Evolutionary conservation across 2,797 vertebrate genomes (phyloP).

Genomic region (Fratercula arctica): DNA sequence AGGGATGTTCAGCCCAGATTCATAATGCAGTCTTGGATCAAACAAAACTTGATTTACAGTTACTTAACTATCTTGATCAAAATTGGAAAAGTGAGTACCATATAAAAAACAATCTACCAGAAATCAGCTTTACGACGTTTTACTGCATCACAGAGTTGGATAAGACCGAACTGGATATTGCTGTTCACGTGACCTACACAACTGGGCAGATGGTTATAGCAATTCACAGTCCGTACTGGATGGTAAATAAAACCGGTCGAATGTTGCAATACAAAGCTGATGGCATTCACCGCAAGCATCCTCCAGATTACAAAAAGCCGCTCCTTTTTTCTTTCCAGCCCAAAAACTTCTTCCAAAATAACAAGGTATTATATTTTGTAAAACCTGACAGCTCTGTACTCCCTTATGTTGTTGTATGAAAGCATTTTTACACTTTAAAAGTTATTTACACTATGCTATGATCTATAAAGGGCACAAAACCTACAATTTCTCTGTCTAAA

Average conservation of each 20-base stretch:
- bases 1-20: conserved; percentile 89
- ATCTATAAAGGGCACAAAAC: neutral
- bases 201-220: conserved; percentile 85
- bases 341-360: conserved; percentile 91
- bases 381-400: neutral
- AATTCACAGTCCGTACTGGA: conserved; percentile 96
- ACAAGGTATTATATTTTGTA: conserved; percentile 83
- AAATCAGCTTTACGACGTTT: conserved; percentile 92
- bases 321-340: conserved; percentile 98
- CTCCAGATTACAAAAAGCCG: conserved; percentile 90
- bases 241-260: conserved; percentile 94
- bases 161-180: conserved; percentile 89
- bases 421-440: neutral
- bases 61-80: conserved; percentile 89
- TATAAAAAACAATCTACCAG: conserved; percentile 82
- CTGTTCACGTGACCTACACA: conserved; percentile 87
- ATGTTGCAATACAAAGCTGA: conserved; percentile 98
- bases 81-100: conserved; percentile 89
- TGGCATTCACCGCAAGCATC: conserved; percentile 96
- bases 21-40: conserved; percentile 87
- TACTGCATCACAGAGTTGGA: conserved; percentile 78
- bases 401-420: neutral
- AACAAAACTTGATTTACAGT: conserved; percentile 83
- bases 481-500: neutral
- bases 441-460: neutral